A percentile compares a stretch with the other conserved stretches of the same genome.
These are phyloP conservation scores for Alcedo quadribrachys DNA, from an alignment of 2,797 vertebrate species.

Conservation along the genomic window DNA sequence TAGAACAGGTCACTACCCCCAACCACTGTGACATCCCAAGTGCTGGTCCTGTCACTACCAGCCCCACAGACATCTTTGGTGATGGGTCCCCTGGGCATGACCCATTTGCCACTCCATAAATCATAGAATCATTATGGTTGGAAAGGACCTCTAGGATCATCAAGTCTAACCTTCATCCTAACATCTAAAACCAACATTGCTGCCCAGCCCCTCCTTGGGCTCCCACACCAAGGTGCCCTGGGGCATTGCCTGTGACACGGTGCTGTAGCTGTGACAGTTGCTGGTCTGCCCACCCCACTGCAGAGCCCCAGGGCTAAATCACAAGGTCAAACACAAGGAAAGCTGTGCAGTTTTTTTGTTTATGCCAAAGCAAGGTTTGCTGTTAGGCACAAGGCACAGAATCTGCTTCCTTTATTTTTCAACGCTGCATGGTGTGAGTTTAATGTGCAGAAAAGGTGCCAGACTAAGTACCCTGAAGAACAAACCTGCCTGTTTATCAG, in stretches of 20 bases:
- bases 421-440: slow-evolving; percentile 31
- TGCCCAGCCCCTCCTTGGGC: background rate
- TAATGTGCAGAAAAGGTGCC: slow-evolving; percentile 56
- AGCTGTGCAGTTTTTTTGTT: background rate
- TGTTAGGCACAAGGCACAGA: background rate
- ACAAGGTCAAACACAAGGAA: fast-evolving
- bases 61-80: fast-evolving
- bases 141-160: too few relatives aligned
- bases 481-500: background rate
- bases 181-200: background rate
- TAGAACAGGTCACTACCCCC: background rate
- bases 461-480: slow-evolving; percentile 51
- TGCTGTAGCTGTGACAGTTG: fast-evolving
- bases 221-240: background rate
- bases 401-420: slow-evolving; percentile 35
- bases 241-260: fast-evolving
- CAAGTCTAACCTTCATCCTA: too few relatives aligned
- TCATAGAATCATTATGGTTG: too few relatives aligned
- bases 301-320: background rate
- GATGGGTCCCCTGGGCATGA: fast-evolving
- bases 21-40: background rate
- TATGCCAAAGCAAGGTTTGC: background rate
- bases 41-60: fast-evolving
- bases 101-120: too few relatives aligned
- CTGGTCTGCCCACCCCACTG: background rate